Base-by-base conservation (phyloP, 2,888 invertebrate genomes). In the Drosophila affinis region DNA sequence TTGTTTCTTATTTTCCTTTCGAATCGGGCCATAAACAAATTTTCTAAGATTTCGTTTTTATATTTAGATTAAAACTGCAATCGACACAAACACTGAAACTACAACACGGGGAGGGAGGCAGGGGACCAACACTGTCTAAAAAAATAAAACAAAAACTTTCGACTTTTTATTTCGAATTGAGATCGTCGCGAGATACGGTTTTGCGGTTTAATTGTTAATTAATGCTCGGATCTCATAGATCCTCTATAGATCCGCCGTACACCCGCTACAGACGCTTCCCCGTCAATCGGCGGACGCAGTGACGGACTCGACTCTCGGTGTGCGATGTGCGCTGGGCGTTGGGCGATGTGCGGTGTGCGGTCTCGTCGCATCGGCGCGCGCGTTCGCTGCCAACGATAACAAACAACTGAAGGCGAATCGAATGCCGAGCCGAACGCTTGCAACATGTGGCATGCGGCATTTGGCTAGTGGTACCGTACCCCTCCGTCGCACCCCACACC, bases 301-400 rank as follows among this genome's bases (percentile, higher is more conserved):
- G 24, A 21, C 3, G 18, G 45, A 17, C 17, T 32, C 27, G 54
- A 24, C 24, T 24, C 12, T 34, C 34, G 29, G 18, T 47, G 6
- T 24, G 3, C 4, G 24, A 4, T 24, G 24, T 24, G 3, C 24
- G 24, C 0, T 24, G 24, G 3, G 4, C 24, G 29, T 7, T 29
- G 29, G 7, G 29, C 9, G 29, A 29, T 29, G 29, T 9, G 29
- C 27, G 27, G 9, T 27, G 27, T 27, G 27, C 29, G 34, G 21
- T 21, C 21, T 21, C 21, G 21, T 21, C 21, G 21, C 21, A 21
- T 21, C 21, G 21, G 34, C 2, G 34, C 34, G 76, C 81, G 84
- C 79, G 73, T 75, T 77, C 79, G 73, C 73, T 54, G 84, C 84
- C 81, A 87, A 84, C 81, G 87, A 78, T 81, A 83, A 72, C 71